These are phyloP conservation scores for Drosophila nigromelanica DNA, from an alignment of 1,140 invertebrate species.

Conservation along the genomic window DNA sequence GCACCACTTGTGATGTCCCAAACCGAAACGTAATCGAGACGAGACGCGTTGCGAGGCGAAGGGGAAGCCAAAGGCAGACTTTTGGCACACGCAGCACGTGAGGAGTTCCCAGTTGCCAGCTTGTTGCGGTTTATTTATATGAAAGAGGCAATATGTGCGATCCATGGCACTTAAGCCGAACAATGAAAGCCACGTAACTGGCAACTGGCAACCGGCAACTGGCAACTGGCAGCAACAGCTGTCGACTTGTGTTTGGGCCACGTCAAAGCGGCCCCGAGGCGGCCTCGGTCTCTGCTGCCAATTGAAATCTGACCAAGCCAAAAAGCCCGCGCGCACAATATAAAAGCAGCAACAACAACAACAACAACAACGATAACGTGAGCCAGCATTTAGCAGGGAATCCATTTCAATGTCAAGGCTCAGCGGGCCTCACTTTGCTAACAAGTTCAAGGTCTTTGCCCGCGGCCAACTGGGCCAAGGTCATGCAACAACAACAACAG, in stretches of 20 bases:
- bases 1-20: slow-evolving; percentile 66
- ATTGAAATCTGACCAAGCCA: slow-evolving; percentile 50
- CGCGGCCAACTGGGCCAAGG: slow-evolving; percentile 61
- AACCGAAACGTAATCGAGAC: slow-evolving; percentile 69
- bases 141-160: slow-evolving; percentile 24
- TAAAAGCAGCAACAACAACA: slow-evolving; percentile 12
- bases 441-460: slow-evolving; percentile 38
- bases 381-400: slow-evolving; percentile 13
- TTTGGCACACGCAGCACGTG: slow-evolving; percentile 79
- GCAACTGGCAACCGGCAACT: slow-evolving; percentile 27
- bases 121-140: slow-evolving; percentile 51
- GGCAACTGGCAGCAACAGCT: slow-evolving; percentile 24
- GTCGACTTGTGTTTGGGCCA: slow-evolving; percentile 28
- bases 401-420: slow-evolving; percentile 50
- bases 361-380: slow-evolving; percentile 16
- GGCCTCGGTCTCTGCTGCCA: slow-evolving; percentile 8
- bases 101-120: slow-evolving; percentile 35
- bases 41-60: slow-evolving; percentile 33
- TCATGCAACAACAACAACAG: slow-evolving; percentile 40
- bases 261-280: slow-evolving; percentile 38
- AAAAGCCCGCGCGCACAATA: slow-evolving; percentile 10
- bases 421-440: neutral
- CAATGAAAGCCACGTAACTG: slow-evolving; percentile 60
- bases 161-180: slow-evolving; percentile 71
- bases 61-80: slow-evolving; percentile 39